Conservation (phyloP, 2,797 vertebrate species). For the Micromesistius poutassou region DNA sequence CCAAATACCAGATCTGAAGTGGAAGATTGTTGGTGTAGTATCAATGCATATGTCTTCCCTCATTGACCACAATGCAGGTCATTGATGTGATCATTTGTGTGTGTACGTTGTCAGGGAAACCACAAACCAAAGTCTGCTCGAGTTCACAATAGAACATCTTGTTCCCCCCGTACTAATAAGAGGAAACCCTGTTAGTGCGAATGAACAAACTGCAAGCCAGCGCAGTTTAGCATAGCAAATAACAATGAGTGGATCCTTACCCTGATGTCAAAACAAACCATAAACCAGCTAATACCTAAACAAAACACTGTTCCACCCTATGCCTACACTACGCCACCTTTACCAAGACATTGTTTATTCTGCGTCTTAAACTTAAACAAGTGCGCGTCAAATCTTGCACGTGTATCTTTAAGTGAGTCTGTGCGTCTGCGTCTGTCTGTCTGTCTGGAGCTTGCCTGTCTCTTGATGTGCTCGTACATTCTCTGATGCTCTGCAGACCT, state of each 20-base stretch:
- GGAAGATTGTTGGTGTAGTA: not conserved
- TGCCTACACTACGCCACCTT: not conserved
- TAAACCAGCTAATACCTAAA: not conserved
- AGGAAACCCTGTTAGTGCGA: not conserved
- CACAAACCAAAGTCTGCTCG: not conserved
- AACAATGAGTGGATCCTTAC: not conserved
- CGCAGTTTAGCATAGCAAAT: not conserved
- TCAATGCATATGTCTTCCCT: not conserved
- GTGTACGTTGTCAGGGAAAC: not conserved
- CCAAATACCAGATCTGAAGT: not conserved
- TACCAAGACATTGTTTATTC: not conserved
- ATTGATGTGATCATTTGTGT: not conserved
- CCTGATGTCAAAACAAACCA: not conserved
- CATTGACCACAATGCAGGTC: not conserved
- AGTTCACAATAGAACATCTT: not conserved
- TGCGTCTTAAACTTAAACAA: slow-evolving; percentile 15
- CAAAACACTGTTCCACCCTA: not conserved
- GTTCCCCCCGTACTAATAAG: not conserved
- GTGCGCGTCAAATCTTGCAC: slow-evolving; percentile 16
- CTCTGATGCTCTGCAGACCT: slow-evolving; percentile 9
- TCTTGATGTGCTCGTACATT: not conserved
- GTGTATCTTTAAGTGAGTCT: slow-evolving; percentile 12
- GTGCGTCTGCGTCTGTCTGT: slow-evolving; percentile 20
- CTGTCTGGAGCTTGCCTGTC: slow-evolving; percentile 14
- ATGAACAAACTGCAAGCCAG: not conserved